These are phyloP conservation scores for Microtus oregoni DNA, from an alignment of 2,113 vertebrate species.

Conservation along the genomic window DNA sequence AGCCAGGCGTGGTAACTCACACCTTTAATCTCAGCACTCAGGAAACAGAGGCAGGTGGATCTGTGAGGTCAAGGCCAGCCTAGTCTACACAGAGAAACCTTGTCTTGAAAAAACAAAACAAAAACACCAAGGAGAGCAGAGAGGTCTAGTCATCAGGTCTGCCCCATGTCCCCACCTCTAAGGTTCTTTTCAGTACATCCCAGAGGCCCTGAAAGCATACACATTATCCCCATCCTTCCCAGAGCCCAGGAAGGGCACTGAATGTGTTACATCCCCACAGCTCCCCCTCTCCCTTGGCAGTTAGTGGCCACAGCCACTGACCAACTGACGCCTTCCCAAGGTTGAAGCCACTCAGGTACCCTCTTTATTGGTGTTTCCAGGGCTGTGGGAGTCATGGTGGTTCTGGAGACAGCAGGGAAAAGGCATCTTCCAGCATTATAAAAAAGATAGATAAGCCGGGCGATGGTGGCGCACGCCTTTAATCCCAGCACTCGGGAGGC, in stretches of 20 bases:
- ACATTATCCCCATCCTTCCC: neutral
- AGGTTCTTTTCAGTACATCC: neutral
- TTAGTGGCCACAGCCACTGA: neutral
- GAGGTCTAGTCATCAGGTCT: neutral
- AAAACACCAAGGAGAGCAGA: too few species aligned
- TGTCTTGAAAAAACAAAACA: neutral
- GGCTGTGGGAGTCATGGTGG: neutral
- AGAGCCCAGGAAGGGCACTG: neutral
- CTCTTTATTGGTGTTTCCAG: constrained; percentile 65
- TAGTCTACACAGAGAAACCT: neutral
- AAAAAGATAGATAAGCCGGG: neutral
- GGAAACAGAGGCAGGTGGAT: neutral
- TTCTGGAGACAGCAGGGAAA: neutral
- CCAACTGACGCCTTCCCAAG: neutral
- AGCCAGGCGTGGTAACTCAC: neutral
- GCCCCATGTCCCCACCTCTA: neutral
- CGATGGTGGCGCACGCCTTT: too few species aligned
- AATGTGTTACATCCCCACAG: accelerated
- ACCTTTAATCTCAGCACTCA: neutral
- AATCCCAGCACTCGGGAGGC: too few species aligned
- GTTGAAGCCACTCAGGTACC: neutral
- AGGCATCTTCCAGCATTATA: neutral
- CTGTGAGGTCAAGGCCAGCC: neutral
- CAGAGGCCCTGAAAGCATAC: neutral
- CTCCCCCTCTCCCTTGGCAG: neutral